phyloP scores from a whole-genome alignment of 2,888 invertebrate species.

The Tetragonula carbonaria region DNA sequence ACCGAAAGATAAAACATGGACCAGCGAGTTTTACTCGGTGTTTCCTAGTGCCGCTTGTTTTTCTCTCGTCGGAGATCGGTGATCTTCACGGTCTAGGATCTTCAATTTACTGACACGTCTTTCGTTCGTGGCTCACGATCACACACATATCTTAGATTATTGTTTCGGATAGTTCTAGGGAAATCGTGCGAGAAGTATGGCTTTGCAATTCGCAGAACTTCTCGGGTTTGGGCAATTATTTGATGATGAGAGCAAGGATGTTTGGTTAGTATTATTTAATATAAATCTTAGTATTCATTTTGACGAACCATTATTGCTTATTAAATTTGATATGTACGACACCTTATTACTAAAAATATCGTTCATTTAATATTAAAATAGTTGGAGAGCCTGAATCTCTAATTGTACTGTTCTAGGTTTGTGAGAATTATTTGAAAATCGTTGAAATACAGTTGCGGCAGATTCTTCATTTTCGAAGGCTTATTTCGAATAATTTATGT shows the following conservation, averaged over 20 bases:
- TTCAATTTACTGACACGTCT: background rate
- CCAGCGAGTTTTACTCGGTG: background rate
- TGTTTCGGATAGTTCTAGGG: too few species aligned
- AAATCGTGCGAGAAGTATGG: background rate
- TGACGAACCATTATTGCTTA: background rate
- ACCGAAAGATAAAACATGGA: slow-evolving; percentile 47
- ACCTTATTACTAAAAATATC: too few species aligned
- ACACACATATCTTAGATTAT: too few species aligned
- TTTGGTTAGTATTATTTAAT: background rate
- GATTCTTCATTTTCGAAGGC: too few species aligned
- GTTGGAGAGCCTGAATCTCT: too few species aligned
- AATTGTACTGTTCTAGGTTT: too few species aligned
- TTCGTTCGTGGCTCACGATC: background rate
- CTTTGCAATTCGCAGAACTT: background rate
- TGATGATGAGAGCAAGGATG: background rate
- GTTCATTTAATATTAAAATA: too few species aligned
- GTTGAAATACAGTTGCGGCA: too few species aligned
- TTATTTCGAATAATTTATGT: too few species aligned
- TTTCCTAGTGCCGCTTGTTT: slow-evolving; percentile 8
- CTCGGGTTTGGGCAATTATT: background rate
- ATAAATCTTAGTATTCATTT: background rate
- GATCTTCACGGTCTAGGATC: background rate
- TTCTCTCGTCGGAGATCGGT: background rate
- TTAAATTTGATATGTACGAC: background rate
- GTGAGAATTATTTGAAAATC: too few species aligned